Conservation (phyloP, 1,140 invertebrate genomes). For the Rhyacophila brunnea region DNA sequence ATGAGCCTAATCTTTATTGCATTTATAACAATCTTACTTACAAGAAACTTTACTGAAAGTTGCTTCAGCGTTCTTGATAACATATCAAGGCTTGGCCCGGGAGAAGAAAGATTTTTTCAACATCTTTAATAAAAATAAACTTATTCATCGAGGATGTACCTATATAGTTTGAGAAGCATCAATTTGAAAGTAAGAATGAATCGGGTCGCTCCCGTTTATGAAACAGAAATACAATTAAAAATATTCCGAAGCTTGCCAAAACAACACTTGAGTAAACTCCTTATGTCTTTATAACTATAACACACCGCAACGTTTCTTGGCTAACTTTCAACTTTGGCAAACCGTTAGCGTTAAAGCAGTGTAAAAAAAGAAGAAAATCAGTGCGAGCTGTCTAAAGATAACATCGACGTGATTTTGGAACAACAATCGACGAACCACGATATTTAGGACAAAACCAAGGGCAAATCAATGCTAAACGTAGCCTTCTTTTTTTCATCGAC, state of each 20-base stretch:
- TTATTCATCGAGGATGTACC: too few species aligned
- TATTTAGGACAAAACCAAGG: slow-evolving; percentile 24
- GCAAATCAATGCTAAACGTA: background rate
- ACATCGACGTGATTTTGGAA: background rate
- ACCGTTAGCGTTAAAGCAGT: background rate
- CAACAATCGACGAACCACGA: background rate
- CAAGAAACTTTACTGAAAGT: too few species aligned
- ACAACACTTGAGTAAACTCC: slow-evolving; percentile 1
- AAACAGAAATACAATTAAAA: slow-evolving; percentile 16
- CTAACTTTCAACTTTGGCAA: slow-evolving; percentile 3
- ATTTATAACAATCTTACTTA: too few species aligned
- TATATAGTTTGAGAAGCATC: too few species aligned
- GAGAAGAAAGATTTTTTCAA: too few species aligned
- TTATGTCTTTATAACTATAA: background rate
- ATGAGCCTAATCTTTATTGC: too few species aligned
- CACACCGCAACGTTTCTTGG: slow-evolving; percentile 6
- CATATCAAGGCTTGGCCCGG: too few species aligned
- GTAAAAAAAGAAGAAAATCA: slow-evolving; percentile 9
- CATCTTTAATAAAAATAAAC: too few species aligned
- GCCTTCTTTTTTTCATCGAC: background rate
- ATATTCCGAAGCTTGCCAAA: slow-evolving; percentile 1
- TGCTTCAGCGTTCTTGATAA: too few species aligned
- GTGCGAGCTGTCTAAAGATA: slow-evolving; percentile 14
- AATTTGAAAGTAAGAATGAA: background rate
- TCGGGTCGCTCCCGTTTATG: slow-evolving; percentile 7